phyloP scores from a whole-genome alignment of 2,888 invertebrate species.

The Atethmia centrago region DNA sequence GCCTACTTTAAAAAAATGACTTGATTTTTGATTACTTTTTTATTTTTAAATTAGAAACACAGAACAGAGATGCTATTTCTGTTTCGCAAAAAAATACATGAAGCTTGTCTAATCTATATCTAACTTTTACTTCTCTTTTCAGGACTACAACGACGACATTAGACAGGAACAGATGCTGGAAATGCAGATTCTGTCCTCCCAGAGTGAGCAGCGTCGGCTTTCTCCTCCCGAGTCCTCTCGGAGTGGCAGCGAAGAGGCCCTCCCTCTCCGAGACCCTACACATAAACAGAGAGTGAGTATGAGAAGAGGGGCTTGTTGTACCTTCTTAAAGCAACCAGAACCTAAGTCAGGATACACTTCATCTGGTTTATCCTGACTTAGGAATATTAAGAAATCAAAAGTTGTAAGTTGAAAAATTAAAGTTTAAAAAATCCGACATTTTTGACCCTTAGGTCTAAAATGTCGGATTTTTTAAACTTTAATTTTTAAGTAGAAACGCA shows the following conservation, averaged over 20 bases:
- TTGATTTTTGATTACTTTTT: no score
- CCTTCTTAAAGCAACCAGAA: no score
- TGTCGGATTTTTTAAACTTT: no score
- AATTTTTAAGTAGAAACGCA: no score
- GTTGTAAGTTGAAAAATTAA: no score
- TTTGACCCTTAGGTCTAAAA: no score
- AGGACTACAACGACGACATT: constrained; percentile 98
- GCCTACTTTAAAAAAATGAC: no score
- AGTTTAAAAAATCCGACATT: no score
- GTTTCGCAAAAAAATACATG: not conserved
- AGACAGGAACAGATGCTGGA: constrained; percentile 98
- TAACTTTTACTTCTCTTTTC: constrained; percentile 60
- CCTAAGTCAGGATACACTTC: no score
- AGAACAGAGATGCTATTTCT: not conserved
- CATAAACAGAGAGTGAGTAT: constrained; percentile 83
- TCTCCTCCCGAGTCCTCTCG: constrained; percentile 86
- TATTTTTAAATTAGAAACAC: no score
- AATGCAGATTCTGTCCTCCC: constrained; percentile 95
- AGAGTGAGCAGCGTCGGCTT: constrained; percentile 85
- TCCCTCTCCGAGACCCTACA: constrained; percentile 81
- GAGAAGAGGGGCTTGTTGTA: no score
- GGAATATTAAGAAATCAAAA: no score
- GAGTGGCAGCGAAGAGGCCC: constrained; percentile 86
- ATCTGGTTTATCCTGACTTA: not conserved
- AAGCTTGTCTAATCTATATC: not conserved